Base-by-base conservation (phyloP, 2,113 vertebrate species). In the Perccottus glenii region DNA sequence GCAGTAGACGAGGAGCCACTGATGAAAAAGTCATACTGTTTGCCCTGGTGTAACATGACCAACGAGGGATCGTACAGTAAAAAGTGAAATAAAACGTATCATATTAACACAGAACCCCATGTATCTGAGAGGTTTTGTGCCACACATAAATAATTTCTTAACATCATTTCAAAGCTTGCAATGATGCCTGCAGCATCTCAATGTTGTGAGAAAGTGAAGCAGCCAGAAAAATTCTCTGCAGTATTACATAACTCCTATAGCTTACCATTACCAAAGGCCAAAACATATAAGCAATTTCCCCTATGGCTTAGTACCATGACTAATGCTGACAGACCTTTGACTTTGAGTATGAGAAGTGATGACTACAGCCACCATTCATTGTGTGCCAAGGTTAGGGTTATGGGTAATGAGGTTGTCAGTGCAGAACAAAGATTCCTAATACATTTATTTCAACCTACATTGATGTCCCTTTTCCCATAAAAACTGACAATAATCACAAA, bases 191-290 rank as follows among this genome's bases (percentile, higher is more conserved):
- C 67, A 82, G 84, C 80, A 80, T 80, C 70, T 75, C 67, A 78
- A 81, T 75, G 67, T 70, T 84, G 75, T 60, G 63, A 79, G 77
- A 83, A 84, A 82, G 67, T 67, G 82, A 71, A 77, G 71, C 71
- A 73, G 65, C 8, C 16, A 50, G 42, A 19, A 19, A 70, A 68
- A 73, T 67, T 60, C 73, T 88, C 92, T 89, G 91, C 91, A 91
- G 88, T 90, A 80, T 93, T 92, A 83, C 88, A 90, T 93, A 92
- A 91, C 74, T 80, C 63, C 15, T 72, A 77, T 75, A 66, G 52
- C 60, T 74, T 85, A 84, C 61, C 77, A 86, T 75, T 38, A 74
- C 70, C 73, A 78, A 52, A 48, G 67, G 78, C 55, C 70, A 78
- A 70, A 66, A 19, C 56, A 74, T 70, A 58, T 58, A 44, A 75